Evolutionary conservation across 2,113 vertebrate species (phyloP), one percentile per base, ranked within the genome.

Genomic region (Speoplatyrhinus poulsoni): DNA sequence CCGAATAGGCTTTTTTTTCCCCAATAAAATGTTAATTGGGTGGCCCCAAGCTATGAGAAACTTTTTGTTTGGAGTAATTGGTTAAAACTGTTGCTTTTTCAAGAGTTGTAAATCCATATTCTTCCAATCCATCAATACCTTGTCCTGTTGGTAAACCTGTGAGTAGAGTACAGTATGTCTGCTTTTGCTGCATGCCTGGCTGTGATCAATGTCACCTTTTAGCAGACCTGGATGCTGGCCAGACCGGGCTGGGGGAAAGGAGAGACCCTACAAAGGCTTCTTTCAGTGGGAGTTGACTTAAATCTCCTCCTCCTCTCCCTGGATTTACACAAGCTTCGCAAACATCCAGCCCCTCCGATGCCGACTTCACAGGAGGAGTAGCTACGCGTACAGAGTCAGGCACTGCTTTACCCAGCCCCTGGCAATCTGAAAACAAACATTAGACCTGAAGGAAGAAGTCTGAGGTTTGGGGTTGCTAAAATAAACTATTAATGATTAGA

Each of bases 181-280:
- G 49, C 73, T 89, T 17, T 77, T 87, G 75, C 84, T 85, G 78
- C 70, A 52, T 9, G 76, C 69, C 67, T 82, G 76, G 65, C 68
- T 46, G 46, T 46, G 73, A 89, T 93, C 87, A 92, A 91, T 92
- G 91, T 86, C 83, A 91, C 82, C 88, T 90, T 93, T 93, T 84
- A 93, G 77, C 79, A 62, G 60, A 36, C 70, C 69, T 65, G 79
- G 60, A 81, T 69, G 50, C 63, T 41, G 69, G 47, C 48, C 64
- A 77, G 80, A 69, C 65, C 65, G 46, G 64, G 73, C 16, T 26
- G 26, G 58, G 19, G 17, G 52, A 6, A 56, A 6, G 47, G 53
- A 36, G 66, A 65, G 36, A 16, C 58, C 57, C 67, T 73, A 93
- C 88, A 93, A 93, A 92, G 85, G 84, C 16, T 60, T 81, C 90